These are phyloP conservation scores for Chauna torquata DNA, from an alignment of 2,113 vertebrate species.

Conservation along the genomic window DNA sequence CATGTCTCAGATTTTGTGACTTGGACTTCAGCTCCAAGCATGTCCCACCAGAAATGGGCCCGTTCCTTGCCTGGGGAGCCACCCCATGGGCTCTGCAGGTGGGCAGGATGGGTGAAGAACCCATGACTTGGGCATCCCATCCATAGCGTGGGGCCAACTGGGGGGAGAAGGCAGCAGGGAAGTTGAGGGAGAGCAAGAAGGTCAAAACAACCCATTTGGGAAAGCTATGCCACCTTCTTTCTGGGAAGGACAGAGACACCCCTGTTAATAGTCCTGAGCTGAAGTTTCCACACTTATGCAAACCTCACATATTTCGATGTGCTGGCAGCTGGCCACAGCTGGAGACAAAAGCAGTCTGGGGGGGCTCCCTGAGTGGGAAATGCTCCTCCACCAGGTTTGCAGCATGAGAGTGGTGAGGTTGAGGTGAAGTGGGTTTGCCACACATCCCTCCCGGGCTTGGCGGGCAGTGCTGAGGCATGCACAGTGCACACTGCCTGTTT, in stretches of 20 bases:
- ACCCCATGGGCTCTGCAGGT: fast-evolving
- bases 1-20: neutral
- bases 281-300: neutral
- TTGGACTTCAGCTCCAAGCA: neutral
- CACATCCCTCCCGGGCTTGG: fast-evolving
- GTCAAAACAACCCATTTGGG: neutral
- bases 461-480: neutral
- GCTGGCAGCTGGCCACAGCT: neutral
- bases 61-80: neutral
- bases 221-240: neutral
- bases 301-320: fast-evolving
- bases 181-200: neutral
- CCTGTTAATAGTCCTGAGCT: neutral
- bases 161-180: neutral
- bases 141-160: fast-evolving
- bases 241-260: neutral
- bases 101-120: fast-evolving
- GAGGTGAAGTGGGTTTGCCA: neutral
- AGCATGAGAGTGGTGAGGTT: fast-evolving
- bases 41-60: neutral
- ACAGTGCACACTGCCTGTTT: neutral
- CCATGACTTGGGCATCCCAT: neutral
- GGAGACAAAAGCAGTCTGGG: neutral
- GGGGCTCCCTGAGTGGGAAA: neutral
- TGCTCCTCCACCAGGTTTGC: fast-evolving